Conservation (phyloP, 2,797 vertebrate genomes). For the Chaunax sp. region DNA sequence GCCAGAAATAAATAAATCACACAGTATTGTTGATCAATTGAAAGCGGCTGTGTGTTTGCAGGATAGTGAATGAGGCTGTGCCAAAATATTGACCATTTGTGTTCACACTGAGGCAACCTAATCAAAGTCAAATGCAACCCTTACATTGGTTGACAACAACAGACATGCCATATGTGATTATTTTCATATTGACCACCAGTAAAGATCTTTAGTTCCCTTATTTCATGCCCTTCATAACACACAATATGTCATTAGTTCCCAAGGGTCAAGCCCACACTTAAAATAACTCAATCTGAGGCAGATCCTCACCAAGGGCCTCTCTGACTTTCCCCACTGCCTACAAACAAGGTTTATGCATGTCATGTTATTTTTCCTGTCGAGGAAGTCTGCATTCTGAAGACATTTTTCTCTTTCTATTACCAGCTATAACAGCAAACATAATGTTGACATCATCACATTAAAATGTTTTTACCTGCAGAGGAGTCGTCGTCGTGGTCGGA, state of each 20-base stretch:
- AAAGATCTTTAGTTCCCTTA: neutral
- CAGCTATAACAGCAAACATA: no score
- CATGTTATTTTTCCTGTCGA: no score
- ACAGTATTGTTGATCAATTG: neutral
- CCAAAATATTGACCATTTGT: conserved; percentile 11
- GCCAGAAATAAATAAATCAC: conserved; percentile 1
- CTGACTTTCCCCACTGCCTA: neutral
- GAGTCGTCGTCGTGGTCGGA: conserved; percentile 91
- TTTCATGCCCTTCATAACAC: neutral
- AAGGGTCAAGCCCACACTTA: neutral
- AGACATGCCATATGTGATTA: accelerated
- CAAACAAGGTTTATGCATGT: no score
- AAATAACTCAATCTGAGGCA: neutral
- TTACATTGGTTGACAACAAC: neutral
- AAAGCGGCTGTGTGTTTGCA: neutral
- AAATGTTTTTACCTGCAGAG: conserved; percentile 80
- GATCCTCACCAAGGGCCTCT: neutral
- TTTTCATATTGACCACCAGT: neutral
- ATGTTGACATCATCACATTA: neutral
- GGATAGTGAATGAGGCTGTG: neutral
- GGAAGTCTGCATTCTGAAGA: no score
- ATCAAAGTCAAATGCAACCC: conserved; percentile 6
- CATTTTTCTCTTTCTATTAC: neutral
- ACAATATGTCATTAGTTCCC: neutral
- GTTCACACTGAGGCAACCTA: neutral